These are phyloP conservation scores for Cyclina sinensis DNA, from an alignment of 1,140 invertebrate genomes.

Conservation along the genomic window DNA sequence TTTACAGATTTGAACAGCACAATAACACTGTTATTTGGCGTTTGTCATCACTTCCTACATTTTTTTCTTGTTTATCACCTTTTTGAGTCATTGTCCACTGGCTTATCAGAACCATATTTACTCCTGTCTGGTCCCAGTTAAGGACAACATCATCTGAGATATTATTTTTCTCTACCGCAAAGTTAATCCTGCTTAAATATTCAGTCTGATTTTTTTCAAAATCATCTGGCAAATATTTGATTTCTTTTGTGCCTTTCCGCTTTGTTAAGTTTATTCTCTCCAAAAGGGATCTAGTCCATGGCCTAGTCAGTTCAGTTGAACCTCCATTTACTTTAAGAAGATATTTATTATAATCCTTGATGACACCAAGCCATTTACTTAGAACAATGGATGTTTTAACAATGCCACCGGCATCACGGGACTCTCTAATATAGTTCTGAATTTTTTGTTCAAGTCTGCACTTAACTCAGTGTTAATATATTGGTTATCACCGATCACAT, in stretches of 20 bases:
- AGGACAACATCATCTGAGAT: slow-evolving; percentile 37
- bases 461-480: too few species aligned
- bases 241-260: neutral
- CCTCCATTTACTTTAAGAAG: neutral
- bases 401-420: neutral
- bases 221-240: slow-evolving; percentile 13
- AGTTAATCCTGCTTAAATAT: neutral
- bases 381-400: slow-evolving; percentile 12
- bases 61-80: slow-evolving; percentile 37
- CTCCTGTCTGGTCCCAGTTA: slow-evolving; percentile 48
- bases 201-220: slow-evolving; percentile 4
- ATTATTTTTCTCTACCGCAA: slow-evolving; percentile 1
- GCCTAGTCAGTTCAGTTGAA: neutral
- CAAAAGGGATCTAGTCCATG: neutral
- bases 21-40: slow-evolving; percentile 57
- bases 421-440: slow-evolving; percentile 35
- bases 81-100: slow-evolving; percentile 26
- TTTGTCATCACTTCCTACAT: slow-evolving; percentile 47
- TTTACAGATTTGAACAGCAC: slow-evolving; percentile 23
- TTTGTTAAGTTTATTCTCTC: neutral
- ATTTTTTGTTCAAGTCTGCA: too few species aligned
- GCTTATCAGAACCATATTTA: slow-evolving; percentile 39
- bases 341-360: slow-evolving; percentile 5
- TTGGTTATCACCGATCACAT: too few species aligned
- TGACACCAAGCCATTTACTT: neutral